A percentile compares a stretch with the other conserved stretches of the same genome.
These are phyloP conservation scores for Eulemur mongoz DNA, from an alignment of 2,797 vertebrate species.

Conservation along the genomic window DNA sequence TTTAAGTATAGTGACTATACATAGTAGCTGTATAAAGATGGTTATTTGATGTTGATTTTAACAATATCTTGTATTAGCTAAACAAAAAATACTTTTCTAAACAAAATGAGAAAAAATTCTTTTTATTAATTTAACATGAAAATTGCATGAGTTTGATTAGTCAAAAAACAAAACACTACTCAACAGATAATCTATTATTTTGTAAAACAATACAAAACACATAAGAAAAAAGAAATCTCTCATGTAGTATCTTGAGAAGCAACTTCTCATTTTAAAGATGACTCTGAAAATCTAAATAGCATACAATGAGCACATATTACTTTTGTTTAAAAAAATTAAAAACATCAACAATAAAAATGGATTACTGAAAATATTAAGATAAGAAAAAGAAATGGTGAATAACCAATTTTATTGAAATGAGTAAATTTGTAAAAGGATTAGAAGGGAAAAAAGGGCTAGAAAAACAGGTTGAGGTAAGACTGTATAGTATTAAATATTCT, in stretches of 20 bases:
- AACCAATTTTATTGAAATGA: conserved; percentile 24
- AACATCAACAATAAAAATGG: not conserved
- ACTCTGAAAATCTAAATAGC: conserved; percentile 4
- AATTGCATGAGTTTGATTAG: not conserved
- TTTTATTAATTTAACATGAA: conserved; percentile 46
- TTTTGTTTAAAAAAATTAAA: conserved; percentile 29
- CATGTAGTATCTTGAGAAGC: not conserved
- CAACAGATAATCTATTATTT: not conserved
- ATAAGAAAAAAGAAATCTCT: conserved; percentile 1
- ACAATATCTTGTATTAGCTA: not conserved
- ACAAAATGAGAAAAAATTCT: conserved; percentile 14
- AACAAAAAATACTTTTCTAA: conserved; percentile 32
- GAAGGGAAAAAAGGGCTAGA: not conserved
- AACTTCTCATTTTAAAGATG: conserved; percentile 49
- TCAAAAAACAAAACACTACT: conserved; percentile 30
- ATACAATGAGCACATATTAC: not conserved
- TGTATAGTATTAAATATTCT: not conserved
- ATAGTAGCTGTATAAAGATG: not conserved
- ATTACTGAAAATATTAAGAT: conserved; percentile 41
- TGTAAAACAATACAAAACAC: conserved; percentile 14
- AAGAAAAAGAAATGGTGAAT: not conserved
- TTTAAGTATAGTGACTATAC: not conserved
- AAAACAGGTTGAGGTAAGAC: not conserved
- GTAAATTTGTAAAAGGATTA: not conserved
- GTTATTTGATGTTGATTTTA: not conserved